phyloP scores from a whole-genome alignment of 2,888 invertebrate genomes.

The Cephus spinipes region DNA sequence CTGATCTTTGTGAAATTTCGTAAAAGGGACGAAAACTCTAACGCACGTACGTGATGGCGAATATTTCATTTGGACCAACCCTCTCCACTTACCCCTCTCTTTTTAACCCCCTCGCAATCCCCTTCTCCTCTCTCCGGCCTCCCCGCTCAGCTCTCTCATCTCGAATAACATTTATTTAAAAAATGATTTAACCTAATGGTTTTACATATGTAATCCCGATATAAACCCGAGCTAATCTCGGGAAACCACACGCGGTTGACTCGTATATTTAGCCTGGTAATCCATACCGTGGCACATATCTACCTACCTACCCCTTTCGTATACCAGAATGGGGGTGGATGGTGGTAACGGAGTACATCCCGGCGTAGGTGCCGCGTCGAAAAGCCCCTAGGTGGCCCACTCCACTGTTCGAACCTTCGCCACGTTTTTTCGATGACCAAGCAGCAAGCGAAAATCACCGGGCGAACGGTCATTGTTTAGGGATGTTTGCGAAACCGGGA shows the following conservation, averaged over 20 bases:
- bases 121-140: neutral
- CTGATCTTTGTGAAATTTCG: neutral
- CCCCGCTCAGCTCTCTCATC: neutral
- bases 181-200: slow-evolving; percentile 66
- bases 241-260: slow-evolving; percentile 55
- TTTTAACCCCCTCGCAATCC: neutral
- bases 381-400: slow-evolving; percentile 21
- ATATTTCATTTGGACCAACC: neutral
- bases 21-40: neutral
- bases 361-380: neutral
- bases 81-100: neutral
- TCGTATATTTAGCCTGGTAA: slow-evolving; percentile 38
- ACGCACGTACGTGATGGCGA: neutral
- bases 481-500: slow-evolving; percentile 27
- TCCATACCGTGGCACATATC: slow-evolving; percentile 36
- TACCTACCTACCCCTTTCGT: slow-evolving; percentile 8
- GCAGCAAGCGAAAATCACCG: slow-evolving; percentile 50
- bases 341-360: neutral
- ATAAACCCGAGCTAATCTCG: slow-evolving; percentile 63
- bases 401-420: slow-evolving; percentile 24
- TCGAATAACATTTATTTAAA: slow-evolving; percentile 56
- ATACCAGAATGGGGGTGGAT: neutral
- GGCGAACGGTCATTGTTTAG: slow-evolving; percentile 38
- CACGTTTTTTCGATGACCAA: slow-evolving; percentile 32
- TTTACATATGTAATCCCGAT: slow-evolving; percentile 66